Evolutionary conservation across 2,113 vertebrate genomes (phyloP).

Genomic region (Dolichallabes microphthalmus): DNA sequence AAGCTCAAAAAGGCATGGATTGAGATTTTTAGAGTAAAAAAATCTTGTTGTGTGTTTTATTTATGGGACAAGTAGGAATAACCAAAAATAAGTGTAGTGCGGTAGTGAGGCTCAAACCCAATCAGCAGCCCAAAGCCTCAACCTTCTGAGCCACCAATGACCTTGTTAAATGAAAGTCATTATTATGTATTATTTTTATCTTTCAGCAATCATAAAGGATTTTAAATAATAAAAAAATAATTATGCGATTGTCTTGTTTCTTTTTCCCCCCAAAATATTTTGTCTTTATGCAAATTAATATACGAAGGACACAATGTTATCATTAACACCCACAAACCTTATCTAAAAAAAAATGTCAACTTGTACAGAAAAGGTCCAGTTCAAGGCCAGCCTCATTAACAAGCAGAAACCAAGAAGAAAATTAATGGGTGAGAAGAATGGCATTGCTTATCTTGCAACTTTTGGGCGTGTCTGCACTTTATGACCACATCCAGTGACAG

Average conservation of each 20-base stretch:
- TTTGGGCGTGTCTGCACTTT: neutral
- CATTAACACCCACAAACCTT: slow-evolving; percentile 4
- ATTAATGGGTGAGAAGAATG: neutral
- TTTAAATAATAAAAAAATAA: neutral
- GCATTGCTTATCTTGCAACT: neutral
- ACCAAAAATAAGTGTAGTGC: no score
- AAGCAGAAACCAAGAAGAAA: neutral
- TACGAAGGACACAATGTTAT: slow-evolving; percentile 7
- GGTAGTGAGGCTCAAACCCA: no score
- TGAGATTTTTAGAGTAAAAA: neutral
- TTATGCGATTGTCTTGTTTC: neutral
- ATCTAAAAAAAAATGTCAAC: slow-evolving; percentile 16
- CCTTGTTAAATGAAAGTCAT: slow-evolving; percentile 11
- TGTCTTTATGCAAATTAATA: slow-evolving; percentile 10
- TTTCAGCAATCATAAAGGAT: neutral
- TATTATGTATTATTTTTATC: neutral
- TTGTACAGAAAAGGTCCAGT: slow-evolving; percentile 14
- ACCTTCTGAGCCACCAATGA: neutral
- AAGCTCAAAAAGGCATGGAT: neutral
- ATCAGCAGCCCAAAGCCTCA: no score
- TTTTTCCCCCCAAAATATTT: neutral
- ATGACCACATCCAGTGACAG: slow-evolving; percentile 7
- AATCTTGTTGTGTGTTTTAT: neutral
- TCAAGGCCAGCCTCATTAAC: slow-evolving; percentile 19
- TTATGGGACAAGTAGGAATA: neutral